Evolutionary conservation across 2,113 vertebrate genomes (phyloP).

Genomic region (Muntiacus muntjak): DNA sequence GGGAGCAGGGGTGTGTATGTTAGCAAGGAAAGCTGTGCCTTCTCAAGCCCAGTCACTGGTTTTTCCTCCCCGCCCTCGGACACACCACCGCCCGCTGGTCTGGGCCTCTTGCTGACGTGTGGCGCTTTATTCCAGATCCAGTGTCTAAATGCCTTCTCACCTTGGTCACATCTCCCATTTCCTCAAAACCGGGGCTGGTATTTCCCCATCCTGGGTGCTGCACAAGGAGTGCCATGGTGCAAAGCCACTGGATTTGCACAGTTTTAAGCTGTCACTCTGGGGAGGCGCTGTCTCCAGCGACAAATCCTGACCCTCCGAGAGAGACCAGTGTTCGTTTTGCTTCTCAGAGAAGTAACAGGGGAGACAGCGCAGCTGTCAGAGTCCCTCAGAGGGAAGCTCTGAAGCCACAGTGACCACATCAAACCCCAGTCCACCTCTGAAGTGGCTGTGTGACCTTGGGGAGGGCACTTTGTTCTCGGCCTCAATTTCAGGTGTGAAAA

Average conservation of each 20-base stretch:
- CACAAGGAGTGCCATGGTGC: background rate
- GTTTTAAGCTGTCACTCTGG: background rate
- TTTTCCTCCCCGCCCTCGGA: accelerated
- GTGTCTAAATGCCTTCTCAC: too few relatives aligned
- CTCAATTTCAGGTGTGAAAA: background rate
- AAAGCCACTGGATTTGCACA: background rate
- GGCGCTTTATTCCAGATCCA: background rate
- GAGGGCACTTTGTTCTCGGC: background rate
- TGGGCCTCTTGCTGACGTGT: background rate
- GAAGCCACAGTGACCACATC: accelerated
- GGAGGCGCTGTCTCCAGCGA: background rate
- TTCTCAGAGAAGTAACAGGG: background rate
- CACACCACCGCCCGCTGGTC: background rate
- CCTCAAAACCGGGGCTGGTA: background rate
- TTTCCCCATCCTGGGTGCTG: background rate
- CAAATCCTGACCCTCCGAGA: background rate
- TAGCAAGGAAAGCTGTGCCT: too few relatives aligned
- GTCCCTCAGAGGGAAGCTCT: background rate
- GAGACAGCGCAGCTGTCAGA: background rate
- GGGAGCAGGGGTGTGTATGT: background rate
- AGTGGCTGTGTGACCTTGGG: background rate
- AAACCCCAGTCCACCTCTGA: background rate
- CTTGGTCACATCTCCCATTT: background rate
- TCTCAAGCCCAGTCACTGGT: background rate
- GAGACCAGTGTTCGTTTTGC: too few relatives aligned